phyloP scores from a whole-genome alignment of 2,888 invertebrate species.

The Macaria liturata region DNA sequence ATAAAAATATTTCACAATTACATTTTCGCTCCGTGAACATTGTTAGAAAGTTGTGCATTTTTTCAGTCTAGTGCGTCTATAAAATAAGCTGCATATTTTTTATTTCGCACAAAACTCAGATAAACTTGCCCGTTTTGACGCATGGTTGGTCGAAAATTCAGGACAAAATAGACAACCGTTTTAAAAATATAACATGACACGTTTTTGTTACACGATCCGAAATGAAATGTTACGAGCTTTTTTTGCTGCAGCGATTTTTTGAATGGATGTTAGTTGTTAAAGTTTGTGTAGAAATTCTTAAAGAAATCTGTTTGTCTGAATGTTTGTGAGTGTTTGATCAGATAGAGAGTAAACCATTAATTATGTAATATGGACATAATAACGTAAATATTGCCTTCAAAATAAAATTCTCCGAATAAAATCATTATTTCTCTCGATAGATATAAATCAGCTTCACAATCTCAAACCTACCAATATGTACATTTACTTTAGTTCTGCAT shows the following conservation, averaged over 20 bases:
- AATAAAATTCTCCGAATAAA: no score
- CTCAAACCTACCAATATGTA: no score
- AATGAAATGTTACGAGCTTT: slow-evolving; percentile 19
- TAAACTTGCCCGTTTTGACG: slow-evolving; percentile 34
- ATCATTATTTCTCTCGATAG: no score
- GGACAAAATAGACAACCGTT: slow-evolving; percentile 30
- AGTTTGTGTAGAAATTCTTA: neutral
- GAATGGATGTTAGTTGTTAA: neutral
- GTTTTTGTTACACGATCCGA: slow-evolving; percentile 9
- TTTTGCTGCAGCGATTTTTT: neutral
- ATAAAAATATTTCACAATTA: no score
- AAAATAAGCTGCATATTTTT: slow-evolving; percentile 13
- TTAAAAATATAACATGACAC: slow-evolving; percentile 27
- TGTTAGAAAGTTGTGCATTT: slow-evolving; percentile 1
- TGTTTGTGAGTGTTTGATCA: no score
- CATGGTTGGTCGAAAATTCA: slow-evolving; percentile 31
- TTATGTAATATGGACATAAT: no score
- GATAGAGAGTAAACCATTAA: no score
- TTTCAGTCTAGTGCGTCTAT: neutral
- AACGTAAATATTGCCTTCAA: no score
- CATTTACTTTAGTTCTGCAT: no score
- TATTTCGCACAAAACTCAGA: slow-evolving; percentile 15
- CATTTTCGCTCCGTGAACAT: neutral
- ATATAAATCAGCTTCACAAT: no score
- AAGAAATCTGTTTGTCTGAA: no score